Percentiles rank a stretch among this genome's conserved stretches.
phyloP scores from a whole-genome alignment of 2,888 invertebrate genomes.

The Amphipyra berbera region DNA sequence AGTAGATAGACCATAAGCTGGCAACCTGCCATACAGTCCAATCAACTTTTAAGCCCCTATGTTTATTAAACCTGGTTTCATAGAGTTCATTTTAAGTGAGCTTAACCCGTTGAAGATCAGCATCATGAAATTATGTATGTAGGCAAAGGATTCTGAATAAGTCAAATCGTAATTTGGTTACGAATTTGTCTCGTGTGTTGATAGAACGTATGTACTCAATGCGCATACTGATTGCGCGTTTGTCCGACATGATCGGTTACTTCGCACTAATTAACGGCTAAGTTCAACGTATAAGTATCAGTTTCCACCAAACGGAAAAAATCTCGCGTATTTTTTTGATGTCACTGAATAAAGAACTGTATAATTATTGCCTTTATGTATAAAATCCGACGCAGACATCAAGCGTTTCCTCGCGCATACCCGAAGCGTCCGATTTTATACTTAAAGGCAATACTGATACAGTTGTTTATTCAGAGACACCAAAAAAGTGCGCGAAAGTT shows the following conservation, averaged over 20 bases:
- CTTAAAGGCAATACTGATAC: no score
- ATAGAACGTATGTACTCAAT: constrained; percentile 3
- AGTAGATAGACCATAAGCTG: neutral
- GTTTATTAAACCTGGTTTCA: neutral
- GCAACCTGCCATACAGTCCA: constrained; percentile 4
- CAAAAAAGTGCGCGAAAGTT: no score
- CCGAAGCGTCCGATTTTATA: no score
- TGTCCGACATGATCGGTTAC: constrained; percentile 18
- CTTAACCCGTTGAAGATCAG: neutral
- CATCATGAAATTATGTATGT: constrained; percentile 12
- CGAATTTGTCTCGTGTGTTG: constrained; percentile 21
- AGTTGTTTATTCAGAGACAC: no score
- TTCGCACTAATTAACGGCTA: constrained; percentile 5
- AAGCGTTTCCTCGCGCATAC: no score
- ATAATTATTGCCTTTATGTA: no score
- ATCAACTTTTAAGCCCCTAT: constrained; percentile 2
- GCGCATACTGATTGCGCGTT: constrained; percentile 30
- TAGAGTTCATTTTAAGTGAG: neutral
- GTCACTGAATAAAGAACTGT: no score
- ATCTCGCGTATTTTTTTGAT: no score
- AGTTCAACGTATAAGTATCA: no score
- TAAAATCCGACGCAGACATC: no score
- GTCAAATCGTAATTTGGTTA: constrained; percentile 36
- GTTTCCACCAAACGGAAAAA: no score
- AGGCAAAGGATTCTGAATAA: constrained; percentile 32